These are phyloP conservation scores for Ciconia maguari DNA, from an alignment of 2,113 vertebrate genomes.

Conservation along the genomic window DNA sequence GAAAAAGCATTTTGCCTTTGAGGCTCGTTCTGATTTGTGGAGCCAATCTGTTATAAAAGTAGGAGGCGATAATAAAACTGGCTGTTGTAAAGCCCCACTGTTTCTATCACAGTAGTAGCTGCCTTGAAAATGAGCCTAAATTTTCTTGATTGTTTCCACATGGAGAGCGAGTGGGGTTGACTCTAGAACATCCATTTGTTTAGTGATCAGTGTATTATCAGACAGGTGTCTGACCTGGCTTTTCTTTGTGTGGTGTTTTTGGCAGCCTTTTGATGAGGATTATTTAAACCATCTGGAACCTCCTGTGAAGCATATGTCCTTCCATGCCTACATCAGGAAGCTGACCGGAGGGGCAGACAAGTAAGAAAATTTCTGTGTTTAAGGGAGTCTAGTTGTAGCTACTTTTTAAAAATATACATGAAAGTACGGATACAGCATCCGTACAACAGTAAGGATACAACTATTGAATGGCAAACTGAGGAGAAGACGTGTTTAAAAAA, in stretches of 20 bases:
- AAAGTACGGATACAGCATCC: neutral
- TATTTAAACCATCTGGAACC: slow-evolving; percentile 98
- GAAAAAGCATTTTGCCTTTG: neutral
- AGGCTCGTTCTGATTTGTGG: slow-evolving; percentile 21
- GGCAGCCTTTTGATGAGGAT: slow-evolving; percentile 97
- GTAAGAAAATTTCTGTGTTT: slow-evolving; percentile 73
- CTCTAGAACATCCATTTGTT: slow-evolving; percentile 40
- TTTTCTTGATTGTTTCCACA: slow-evolving; percentile 25
- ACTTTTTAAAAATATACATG: neutral
- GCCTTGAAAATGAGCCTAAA: slow-evolving; percentile 29
- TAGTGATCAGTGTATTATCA: neutral
- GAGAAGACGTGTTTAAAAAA: neutral
- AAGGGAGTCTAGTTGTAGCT: neutral
- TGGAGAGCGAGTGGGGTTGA: neutral
- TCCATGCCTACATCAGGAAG: slow-evolving; percentile 98
- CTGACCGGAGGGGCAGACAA: slow-evolving; percentile 97
- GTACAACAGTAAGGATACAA: neutral
- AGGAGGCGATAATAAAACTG: neutral
- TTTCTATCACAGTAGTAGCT: neutral
- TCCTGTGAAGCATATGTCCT: slow-evolving; percentile 99
- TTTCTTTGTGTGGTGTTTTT: slow-evolving; percentile 13
- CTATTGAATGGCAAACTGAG: neutral
- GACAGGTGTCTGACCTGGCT: slow-evolving; percentile 25
- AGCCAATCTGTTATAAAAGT: neutral
- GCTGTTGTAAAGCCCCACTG: neutral